Conservation (phyloP, 2,797 vertebrate genomes). For the Anisognathus igniventris region DNA sequence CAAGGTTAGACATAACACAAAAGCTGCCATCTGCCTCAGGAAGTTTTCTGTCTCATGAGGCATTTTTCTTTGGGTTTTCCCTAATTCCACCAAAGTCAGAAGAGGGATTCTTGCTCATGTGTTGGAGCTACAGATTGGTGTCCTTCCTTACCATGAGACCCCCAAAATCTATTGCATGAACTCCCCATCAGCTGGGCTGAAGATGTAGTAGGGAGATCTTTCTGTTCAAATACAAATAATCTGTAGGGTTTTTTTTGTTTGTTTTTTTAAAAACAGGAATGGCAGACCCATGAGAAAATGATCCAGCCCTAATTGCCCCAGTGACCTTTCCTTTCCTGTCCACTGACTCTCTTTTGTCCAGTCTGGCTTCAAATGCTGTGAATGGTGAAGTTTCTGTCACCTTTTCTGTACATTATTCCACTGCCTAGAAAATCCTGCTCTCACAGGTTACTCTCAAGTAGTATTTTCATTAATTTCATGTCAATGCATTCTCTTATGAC, state of each 20-base stretch:
- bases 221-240: not conserved
- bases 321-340: not conserved
- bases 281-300: not conserved
- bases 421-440: not conserved
- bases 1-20: not conserved
- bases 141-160: not conserved
- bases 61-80: not conserved
- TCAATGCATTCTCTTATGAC: not conserved
- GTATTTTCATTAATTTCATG: conserved; percentile 42
- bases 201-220: not conserved
- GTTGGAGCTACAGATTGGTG: not conserved
- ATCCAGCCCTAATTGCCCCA: not conserved
- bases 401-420: not conserved
- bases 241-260: not conserved
- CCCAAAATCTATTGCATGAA: not conserved
- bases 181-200: not conserved
- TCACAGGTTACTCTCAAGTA: not conserved
- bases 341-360: not conserved
- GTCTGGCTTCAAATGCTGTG: not conserved
- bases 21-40: not conserved
- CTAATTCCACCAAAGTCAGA: not conserved
- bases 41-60: not conserved
- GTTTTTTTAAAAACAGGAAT: not conserved
- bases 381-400: not conserved
- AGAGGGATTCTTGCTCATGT: not conserved